Base-by-base conservation (phyloP, 2,797 vertebrate species). In the Tenualosa thibaudeaui region DNA sequence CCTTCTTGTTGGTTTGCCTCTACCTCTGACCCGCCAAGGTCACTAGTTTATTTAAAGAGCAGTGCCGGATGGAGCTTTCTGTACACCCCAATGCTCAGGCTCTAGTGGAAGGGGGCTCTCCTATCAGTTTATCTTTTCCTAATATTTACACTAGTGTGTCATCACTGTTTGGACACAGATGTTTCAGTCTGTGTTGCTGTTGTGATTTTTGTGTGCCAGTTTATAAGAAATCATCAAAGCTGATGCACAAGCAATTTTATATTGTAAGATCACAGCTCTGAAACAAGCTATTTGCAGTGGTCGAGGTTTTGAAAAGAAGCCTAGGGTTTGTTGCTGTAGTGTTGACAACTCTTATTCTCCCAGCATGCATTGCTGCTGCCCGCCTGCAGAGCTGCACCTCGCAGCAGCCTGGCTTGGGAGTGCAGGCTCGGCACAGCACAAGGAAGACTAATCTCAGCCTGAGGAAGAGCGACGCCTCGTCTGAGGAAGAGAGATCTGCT, bases 401-500 rank as follows among this genome's bases (percentile, higher is more conserved):
- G n/a, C 15, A 26, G 65, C 26, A 31, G 31, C 65, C 65, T 3
- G 7, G 4, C n/a, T n/a, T n/a, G 65, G 26, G 65, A 37, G 65
- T 1, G 31, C 12, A 17, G 10, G 13, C 65, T 71, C 24, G 10
- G n/a, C 58, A 10, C 3, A n/a, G n/a, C 58, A 10, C 3, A n/a
- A 62, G 58, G 58, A 24, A 62, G n/a, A 62, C 58, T 62, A 62
- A 62, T 62, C 58, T 62, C n/a, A 7, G 58, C n/a, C 58, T 62
- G 58, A 9, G 58, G 58, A 60, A 60, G 19, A 24, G 58, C 58
- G 19, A n/a, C n/a, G 58, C 58, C 58, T 22, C 22, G 58, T 60
- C 58, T n/a, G 58, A 60, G 58, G 58, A 62, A 62, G n/a, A 62
- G 58, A 62, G n/a, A 62, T 62, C 58, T n/a, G 58, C 58, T 24